Evolutionary conservation across 1,140 invertebrate genomes (phyloP), one percentile per base, ranked within the genome.

Genomic region (Planococcus citri): DNA sequence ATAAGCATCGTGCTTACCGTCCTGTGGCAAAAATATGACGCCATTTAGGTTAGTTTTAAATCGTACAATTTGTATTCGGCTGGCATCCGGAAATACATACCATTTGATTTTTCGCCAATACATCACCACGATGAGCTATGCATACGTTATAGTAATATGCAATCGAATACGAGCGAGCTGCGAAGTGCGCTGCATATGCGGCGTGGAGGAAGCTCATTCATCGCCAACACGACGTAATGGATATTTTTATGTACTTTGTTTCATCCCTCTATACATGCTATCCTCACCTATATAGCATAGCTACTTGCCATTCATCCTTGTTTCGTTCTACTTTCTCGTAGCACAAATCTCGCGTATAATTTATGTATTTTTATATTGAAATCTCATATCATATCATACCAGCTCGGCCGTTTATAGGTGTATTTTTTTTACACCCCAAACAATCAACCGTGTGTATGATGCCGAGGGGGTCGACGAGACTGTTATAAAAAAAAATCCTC

Each of bases 41-140:
- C 29, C 29, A 6, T 3, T 33, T 33, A 33, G 12, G 3, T 6
- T 12, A 33, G 4, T 6, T 51, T 51, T n/a, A 51, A 51, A n/a
- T 9, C 29, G 17, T 51, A n/a, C n/a, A 51, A 51, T 51, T 51
- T 51, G 41, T 51, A 51, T 51, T 51, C 41, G 2, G 17, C 3
- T 9, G 17, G 17, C 41, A 51, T 3, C 41, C n/a, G 41, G 41
- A 4, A 20, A 33, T n/a, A 51, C 17, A 9, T 51, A 2, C 41
- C 41, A 9, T 51, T 51, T 51, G 41, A 51, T 51, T 51, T 51
- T 51, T 51, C 41, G 41, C 41, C 41, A 51, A 51, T 51, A 51
- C 17, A 51, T 51, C 41, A 51, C 29, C 3, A 33, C 3, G 12
- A 3, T 6, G 17, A 20, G n/a, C 33, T 14, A 14, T 37, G n/a